Evolutionary conservation across 2,797 vertebrate species (phyloP).

Genomic region (Acrocephalus scirpaceus): DNA sequence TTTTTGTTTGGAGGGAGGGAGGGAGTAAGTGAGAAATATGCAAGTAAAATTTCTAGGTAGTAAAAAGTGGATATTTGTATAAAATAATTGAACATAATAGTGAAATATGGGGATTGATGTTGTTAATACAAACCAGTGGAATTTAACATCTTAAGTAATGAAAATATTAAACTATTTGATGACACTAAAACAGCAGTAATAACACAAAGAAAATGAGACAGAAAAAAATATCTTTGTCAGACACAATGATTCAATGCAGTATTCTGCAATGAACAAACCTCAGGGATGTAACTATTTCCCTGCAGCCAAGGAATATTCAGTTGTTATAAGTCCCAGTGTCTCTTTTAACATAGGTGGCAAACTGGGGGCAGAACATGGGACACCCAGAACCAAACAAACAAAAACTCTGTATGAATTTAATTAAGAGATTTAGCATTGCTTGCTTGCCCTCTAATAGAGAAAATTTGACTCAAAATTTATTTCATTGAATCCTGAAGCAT

Average conservation of each 20-base stretch:
- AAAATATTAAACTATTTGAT: background rate
- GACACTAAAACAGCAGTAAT: background rate
- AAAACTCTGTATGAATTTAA: background rate
- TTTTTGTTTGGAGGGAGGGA: background rate
- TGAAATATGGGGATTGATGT: background rate
- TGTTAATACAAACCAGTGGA: background rate
- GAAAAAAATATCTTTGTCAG: background rate
- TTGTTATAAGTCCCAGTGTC: background rate
- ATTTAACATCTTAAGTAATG: background rate
- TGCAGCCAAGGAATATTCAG: background rate
- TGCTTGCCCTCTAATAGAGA: background rate
- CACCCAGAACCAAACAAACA: background rate
- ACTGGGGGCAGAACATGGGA: accelerated
- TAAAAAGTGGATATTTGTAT: background rate
- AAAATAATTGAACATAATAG: background rate
- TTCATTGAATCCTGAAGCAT: background rate
- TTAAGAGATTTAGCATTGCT: background rate
- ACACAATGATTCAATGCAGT: background rate
- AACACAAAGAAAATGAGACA: background rate
- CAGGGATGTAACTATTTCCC: background rate
- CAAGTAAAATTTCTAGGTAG: background rate
- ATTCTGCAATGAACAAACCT: background rate
- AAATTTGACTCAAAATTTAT: background rate
- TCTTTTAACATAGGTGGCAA: background rate
- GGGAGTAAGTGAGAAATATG: background rate